Base-by-base conservation (phyloP, 2,113 vertebrate species). In the Chrysochloris asiatica region DNA sequence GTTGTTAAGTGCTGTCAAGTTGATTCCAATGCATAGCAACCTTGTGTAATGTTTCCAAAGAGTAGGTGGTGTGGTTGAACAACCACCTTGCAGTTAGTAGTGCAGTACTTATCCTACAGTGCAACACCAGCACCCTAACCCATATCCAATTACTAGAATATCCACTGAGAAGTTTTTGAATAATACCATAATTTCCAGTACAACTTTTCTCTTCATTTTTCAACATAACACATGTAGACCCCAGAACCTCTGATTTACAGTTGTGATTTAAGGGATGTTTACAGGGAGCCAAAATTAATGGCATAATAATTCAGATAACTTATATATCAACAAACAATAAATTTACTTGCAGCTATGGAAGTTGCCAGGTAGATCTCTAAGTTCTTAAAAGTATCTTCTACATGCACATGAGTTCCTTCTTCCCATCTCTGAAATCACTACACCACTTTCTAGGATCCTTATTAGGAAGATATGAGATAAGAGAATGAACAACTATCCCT, bases 221-320 rank as follows among this genome's bases (percentile, higher is more conserved):
- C 71, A 89, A 72, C 19, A 80, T 47, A 85, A 82, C 77, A 72
- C 50, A 48, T 8, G 13, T 41, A 75, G n/a, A 47, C 0, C 8
- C 4, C n/a, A 79, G 33, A 89, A 63, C 2, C 22, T 61, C 16
- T 50, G 9, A 50, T 4, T n/a, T n/a, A n/a, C n/a, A n/a, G n/a
- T 48, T 13, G 45, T 48, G 3, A 33, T 54, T 65, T 56, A 72
- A 4, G 22, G 21, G 61, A 30, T 72, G 11, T 73, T 88, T 94
- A 80, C 17, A 78, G 67, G 36, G 3, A 92, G 3, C 12, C 59
- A 86, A 77, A 95, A 56, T 12, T 61, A 24, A 59, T 59, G 6
- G 80, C 24, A 43, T 28, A 80, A 61, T 88, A 73, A 95, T 81
- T 90, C 45, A 84, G 21, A 83, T 77, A 81, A 92, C 81, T 73